Base-by-base conservation (phyloP, 37 sponge, comb jelly and placozoan genomes). In the Spongia lamella region DNA sequence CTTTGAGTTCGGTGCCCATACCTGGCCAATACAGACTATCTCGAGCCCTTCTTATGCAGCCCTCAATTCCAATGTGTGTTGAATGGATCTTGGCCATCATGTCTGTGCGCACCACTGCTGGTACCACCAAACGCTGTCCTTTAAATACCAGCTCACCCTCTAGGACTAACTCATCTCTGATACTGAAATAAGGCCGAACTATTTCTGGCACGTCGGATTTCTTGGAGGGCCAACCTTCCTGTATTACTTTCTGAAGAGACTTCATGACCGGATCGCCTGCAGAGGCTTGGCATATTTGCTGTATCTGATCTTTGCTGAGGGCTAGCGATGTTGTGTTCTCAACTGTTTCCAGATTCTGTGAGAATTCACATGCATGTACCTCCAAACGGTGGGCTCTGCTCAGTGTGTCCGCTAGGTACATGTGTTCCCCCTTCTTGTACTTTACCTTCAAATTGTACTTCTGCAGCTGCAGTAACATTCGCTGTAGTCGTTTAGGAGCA, bases 331-430 rank as follows among this genome's bases (percentile, higher is more conserved):
- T 1, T 0, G 68, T 75, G 77, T 75, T 68, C 22, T 83, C 70
- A 35, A 83, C 35, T 9, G 20, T 30, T 19, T 57, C 53, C 0
- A 58, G 49, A n/a, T 40, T 1, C 3, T 43, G 43, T 32, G 40
- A 39, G 38, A 74, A 59, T 2, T 11, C 59, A 65, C 83, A 55
- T 31, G 59, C 24, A 52, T 57, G 25, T 9, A 74, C 69, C 7
- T 7, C 50, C 2, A 53, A 55, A 2, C 66, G 61, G 22, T 72
- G 63, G 47, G 83, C 75, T 15, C 76, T 19, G 40, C 75, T 74
- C 15, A 83, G 53, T 20, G 84, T 76, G 25, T 76, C 84, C 24
- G 84, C 77, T 1, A 83, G 69, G 69, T 33, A 55, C 77, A 83
- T 68, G 13, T 51, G 16, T 0, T 3, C 30, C 37, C 77, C 84